Percentiles rank a stretch among this genome's conserved stretches.
Conservation (phyloP, 64 coral and sea anemone species). For the Porites australiensis region DNA sequence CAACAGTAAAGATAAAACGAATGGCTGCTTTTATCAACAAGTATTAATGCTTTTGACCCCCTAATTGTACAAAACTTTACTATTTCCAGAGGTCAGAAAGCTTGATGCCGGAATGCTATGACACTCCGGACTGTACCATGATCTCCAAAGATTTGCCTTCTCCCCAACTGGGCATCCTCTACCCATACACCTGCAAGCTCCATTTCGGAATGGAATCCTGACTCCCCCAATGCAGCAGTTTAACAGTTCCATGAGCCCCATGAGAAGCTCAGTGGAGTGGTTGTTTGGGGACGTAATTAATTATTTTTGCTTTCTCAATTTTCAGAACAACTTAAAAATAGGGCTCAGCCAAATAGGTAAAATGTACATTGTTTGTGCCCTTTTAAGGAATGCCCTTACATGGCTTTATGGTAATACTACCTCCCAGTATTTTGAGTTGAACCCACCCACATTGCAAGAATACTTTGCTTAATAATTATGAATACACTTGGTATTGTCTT, state of each 20-base stretch:
- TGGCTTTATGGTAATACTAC: background rate
- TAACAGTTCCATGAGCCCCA: background rate
- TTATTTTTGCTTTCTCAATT: background rate
- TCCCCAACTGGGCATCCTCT: background rate
- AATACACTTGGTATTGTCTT: background rate
- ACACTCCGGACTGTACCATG: no score
- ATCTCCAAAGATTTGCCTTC: no score
- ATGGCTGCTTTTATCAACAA: conserved; percentile 15
- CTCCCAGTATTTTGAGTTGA: background rate
- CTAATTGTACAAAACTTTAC: no score
- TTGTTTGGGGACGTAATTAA: background rate
- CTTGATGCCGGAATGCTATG: no score
- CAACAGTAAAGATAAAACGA: conserved; percentile 34
- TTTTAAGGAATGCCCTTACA: background rate
- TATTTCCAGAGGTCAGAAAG: background rate
- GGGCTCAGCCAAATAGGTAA: no score
- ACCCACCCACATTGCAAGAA: background rate
- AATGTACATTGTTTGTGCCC: background rate
- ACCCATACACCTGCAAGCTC: background rate
- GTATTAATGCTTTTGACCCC: background rate
- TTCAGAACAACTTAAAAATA: no score
- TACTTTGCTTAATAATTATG: background rate
- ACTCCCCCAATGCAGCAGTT: background rate
- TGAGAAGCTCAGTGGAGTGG: background rate
- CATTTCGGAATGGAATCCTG: no score